Evolutionary conservation across 2,797 vertebrate genomes (phyloP), one percentile per base, ranked within the genome.

Genomic region (Semotilus atromaculatus): DNA sequence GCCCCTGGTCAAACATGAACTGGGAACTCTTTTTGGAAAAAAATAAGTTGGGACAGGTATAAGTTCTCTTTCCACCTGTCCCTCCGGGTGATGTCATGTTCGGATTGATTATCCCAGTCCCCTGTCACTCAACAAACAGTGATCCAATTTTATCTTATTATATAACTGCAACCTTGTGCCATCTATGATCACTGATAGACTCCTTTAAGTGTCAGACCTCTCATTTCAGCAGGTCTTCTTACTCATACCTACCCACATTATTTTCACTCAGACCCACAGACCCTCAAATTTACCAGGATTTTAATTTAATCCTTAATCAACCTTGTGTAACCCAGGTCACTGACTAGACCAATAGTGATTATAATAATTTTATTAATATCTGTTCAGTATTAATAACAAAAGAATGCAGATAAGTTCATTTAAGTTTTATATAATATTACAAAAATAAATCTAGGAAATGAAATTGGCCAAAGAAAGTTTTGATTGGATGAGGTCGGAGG

Each of bases 141-240:
- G 76, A 78, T 62, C 10, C 58, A 78, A n/a, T 14, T 62, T 29
- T 36, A 78, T 78, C 16, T 29, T 62, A n/a, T 62, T 78, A 48
- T 62, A 29, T 18, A 62, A 13, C 55, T 62, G 9, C 16, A 78
- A 78, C n/a, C 38, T 64, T 45, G 38, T n/a, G 19, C 58, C 10
- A 3, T 60, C 14, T 38, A 43, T 78, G 58, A 64, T 45, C 38
- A 21, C 55, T 29, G n/a, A 19, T 45, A 2, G 16, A 29, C 75
- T 29, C 29, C 16, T 77, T 18, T 14, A 19, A 40, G 2, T 43
- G 58, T 43, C 14, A 8, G 38, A n/a, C n/a, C n/a, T n/a, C 38
- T 64, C 16, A 45, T 64, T 64, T 62, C 18, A 64, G 38, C n/a
- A 43, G 3, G n/a, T 13, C 38, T n/a, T 60, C n/a, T 29, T n/a